Percentiles rank a stretch among this genome's conserved stretches.
phyloP scores from a whole-genome alignment of 2,113 vertebrate species.

The Accipiter virgatus region DNA sequence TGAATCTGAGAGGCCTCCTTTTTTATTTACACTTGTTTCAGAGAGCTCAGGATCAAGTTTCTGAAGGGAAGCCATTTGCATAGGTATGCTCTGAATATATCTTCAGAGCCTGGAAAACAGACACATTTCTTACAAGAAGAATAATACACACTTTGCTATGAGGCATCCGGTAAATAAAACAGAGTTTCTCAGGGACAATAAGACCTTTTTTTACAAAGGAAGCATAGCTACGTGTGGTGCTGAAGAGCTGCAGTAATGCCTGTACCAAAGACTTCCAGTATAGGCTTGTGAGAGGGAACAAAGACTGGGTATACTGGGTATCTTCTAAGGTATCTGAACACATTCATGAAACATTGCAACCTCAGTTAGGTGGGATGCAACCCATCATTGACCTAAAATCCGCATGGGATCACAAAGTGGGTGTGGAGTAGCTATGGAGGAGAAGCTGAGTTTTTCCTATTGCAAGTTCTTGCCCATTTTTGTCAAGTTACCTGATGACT shows the following conservation, averaged over 20 bases:
- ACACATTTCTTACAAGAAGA: background rate
- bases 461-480: background rate
- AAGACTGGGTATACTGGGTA: background rate
- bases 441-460: background rate
- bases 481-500: background rate
- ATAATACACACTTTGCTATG: background rate
- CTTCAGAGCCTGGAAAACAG: background rate
- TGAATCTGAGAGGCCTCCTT: background rate
- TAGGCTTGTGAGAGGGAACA: background rate
- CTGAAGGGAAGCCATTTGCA: background rate
- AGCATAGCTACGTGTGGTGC: background rate
- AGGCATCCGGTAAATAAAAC: background rate
- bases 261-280: background rate
- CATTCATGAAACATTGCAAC: background rate
- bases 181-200: background rate
- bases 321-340: background rate
- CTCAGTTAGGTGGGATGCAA: background rate
- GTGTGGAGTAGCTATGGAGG: no score
- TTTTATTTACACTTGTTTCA: background rate
- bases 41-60: background rate
- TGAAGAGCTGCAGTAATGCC: background rate
- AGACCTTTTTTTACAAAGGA: background rate
- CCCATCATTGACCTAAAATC: background rate
- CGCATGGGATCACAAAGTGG: background rate
- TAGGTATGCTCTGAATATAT: background rate